phyloP scores from a whole-genome alignment of 2,113 vertebrate species.

The Zingel zingel region DNA sequence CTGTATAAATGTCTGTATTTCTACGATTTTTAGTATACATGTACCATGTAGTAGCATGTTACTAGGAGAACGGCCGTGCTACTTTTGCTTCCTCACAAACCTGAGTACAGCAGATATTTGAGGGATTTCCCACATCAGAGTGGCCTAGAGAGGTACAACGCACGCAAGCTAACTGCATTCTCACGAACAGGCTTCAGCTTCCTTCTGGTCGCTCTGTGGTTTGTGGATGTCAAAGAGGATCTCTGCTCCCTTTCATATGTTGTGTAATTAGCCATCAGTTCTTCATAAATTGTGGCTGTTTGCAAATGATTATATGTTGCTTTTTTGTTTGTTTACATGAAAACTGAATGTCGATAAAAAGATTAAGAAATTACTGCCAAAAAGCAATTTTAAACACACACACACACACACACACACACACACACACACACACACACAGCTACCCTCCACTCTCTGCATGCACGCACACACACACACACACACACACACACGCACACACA shows the following conservation, averaged over 20 bases:
- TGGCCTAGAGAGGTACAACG: slow-evolving; percentile 16
- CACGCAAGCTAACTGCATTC: slow-evolving; percentile 23
- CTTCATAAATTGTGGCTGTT: too few relatives aligned
- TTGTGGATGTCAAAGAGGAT: slow-evolving; percentile 76
- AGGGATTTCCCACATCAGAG: slow-evolving; percentile 43
- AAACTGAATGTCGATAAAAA: too few relatives aligned
- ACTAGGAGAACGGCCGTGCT: background rate
- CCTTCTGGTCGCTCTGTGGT: slow-evolving; percentile 67
- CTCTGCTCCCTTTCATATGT: slow-evolving; percentile 74
- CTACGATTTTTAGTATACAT: background rate
- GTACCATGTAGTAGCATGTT: background rate
- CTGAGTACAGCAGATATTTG: slow-evolving; percentile 5
- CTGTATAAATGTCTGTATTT: background rate
- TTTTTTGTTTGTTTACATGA: too few relatives aligned
- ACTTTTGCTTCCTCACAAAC: slow-evolving; percentile 30
- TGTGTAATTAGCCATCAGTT: slow-evolving; percentile 75
- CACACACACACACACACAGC: slow-evolving; percentile 18
- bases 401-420: slow-evolving; percentile 25
- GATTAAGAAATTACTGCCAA: too few relatives aligned
- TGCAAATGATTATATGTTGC: too few relatives aligned
- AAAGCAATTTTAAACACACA: background rate
- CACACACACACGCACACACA: slow-evolving; percentile 4
- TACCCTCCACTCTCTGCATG: background rate
- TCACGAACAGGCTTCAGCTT: slow-evolving; percentile 61
- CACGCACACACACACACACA: slow-evolving; percentile 8